Evolutionary conservation across 2,888 invertebrate genomes (phyloP), one percentile per base, ranked within the genome.

Genomic region (Cryptosula pallasiana): DNA sequence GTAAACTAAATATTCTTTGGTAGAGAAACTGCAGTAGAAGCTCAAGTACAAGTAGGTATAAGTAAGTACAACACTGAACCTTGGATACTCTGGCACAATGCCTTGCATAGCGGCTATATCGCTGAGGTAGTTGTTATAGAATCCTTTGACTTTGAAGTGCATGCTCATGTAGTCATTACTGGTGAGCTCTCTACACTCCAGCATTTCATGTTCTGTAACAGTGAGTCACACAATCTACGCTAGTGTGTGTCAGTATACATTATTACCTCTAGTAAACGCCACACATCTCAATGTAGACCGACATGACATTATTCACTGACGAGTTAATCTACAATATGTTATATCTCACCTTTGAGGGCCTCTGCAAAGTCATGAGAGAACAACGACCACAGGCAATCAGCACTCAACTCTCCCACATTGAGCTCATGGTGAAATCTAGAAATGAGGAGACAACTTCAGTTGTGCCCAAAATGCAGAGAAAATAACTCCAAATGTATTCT

Each of bases 101-200:
- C 93, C 84, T 96, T 96, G 85, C 95, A 95, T 34, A 95, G 95
- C 71, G 97, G 96, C 77, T 98, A 70, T 70, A 23, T 16, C 94
- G 82, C 98, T 96, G 85, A 99, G 95, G 86, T 98, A 99, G 85
- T 96, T 95, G 78, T 94, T 94, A 86, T 98, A 95, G 77, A 99
- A 88, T 94, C 97, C 96, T 88, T 99, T 99, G 55, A 97, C 94
- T 89, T 95, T 96, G 88, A 99, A 99, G 87, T 98, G 98, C 70
- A 99, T 89, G 86, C 99, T 99, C 98, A 99, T 99, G 84, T 99
- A 99, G 29, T 54, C 63, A 32, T 63, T 63, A 32, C 63, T 63
- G 1, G 63, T 13, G 27, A 63, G 32, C 9, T 25, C 63, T 32
- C 63, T 63, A n/a, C 32, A 32, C 34, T 63, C 29, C 9, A 63